Percentiles rank a stretch among this genome's conserved stretches.
These are phyloP conservation scores for Adelphocoris suturalis DNA, from an alignment of 2,888 invertebrate species.

Conservation along the genomic window DNA sequence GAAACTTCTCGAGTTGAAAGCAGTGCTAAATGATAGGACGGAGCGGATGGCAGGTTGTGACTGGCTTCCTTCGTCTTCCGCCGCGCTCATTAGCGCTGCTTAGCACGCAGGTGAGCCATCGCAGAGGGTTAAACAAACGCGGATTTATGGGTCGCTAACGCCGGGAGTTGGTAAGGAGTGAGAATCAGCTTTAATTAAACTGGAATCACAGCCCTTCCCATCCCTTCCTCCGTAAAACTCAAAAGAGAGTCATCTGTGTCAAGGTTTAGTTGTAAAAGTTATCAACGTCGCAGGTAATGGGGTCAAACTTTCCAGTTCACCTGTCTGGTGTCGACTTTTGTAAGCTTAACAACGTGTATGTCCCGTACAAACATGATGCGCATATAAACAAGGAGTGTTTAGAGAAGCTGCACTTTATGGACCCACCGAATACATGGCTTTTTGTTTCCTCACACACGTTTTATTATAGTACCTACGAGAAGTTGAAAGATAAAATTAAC, in stretches of 20 bases:
- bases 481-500: too few species aligned
- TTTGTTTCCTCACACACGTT: too few species aligned
- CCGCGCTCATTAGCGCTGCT: neutral
- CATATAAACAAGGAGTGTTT: too few species aligned
- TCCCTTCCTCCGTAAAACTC: neutral
- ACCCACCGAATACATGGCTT: too few species aligned
- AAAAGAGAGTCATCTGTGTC: neutral
- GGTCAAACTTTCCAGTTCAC: too few species aligned
- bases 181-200: neutral
- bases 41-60: neutral
- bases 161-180: neutral
- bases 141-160: neutral
- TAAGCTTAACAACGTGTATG: too few species aligned
- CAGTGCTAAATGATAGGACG: slow-evolving; percentile 21
- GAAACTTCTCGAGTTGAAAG: neutral
- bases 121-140: slow-evolving; percentile 14
- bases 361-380: too few species aligned
- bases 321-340: too few species aligned
- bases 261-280: too few species aligned
- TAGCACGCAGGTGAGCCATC: slow-evolving; percentile 18
- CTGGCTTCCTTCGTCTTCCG: neutral
- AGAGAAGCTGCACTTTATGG: too few species aligned
- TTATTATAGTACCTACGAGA: too few species aligned
- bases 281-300: too few species aligned
- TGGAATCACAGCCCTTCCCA: neutral